Conservation (phyloP, 2,113 vertebrate species). For the Pseudonaja textilis region DNA sequence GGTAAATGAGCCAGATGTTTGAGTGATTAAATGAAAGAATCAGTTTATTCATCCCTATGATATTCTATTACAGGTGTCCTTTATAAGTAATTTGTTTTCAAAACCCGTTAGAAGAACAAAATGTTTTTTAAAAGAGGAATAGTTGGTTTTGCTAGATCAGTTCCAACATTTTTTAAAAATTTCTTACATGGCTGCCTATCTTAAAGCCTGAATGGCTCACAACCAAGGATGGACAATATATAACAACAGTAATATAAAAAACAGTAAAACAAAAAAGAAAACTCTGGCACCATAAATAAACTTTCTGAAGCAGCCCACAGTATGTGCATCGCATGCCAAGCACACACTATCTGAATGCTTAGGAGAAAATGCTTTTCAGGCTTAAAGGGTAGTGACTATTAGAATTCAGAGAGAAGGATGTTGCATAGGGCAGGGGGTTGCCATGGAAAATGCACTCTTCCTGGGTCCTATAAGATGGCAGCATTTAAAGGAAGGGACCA, state of each 20-base stretch:
- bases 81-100: not conserved
- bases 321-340: not conserved
- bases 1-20: conserved; percentile 26
- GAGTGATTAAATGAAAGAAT: not conserved
- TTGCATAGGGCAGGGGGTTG: not conserved
- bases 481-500: not conserved
- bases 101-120: not conserved
- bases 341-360: not conserved
- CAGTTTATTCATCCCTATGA: conserved; percentile 25
- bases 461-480: not conserved
- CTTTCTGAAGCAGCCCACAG: not conserved
- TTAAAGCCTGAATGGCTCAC: not conserved
- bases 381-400: not conserved
- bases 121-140: not conserved
- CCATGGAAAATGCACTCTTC: not conserved
- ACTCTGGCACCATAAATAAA: not conserved
- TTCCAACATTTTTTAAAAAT: not conserved
- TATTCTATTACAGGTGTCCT: conserved; percentile 24
- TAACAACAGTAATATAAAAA: not conserved
- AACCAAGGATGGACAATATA: not conserved
- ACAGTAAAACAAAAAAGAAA: not conserved
- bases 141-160: not conserved
- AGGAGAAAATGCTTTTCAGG: not conserved
- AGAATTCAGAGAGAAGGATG: not conserved
- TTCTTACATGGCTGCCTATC: not conserved